A percentile compares a stretch with the other conserved stretches of the same genome.
Evolutionary conservation across 1,140 invertebrate species (phyloP).

Genomic region (Formica selysi): DNA sequence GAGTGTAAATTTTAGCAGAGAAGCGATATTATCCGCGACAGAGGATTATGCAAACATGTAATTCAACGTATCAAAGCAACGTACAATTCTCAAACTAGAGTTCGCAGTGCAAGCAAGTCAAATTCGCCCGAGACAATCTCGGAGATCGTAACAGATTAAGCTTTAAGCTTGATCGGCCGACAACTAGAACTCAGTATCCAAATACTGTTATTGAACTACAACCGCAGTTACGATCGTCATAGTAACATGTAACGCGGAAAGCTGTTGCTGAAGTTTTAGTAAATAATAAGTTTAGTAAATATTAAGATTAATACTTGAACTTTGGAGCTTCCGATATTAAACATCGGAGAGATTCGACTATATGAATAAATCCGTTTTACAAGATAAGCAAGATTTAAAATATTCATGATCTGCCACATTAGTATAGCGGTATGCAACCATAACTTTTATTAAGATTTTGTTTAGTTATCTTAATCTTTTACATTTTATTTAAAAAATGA

Average conservation of each 20-base stretch:
- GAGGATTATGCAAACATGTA: conserved; percentile 26
- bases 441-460: background rate
- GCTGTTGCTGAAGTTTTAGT: conserved; percentile 34
- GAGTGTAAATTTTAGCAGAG: background rate
- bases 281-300: conserved; percentile 35
- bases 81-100: background rate
- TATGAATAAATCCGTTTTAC: conserved; percentile 4
- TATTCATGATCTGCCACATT: background rate
- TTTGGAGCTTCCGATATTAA: background rate
- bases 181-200: conserved; percentile 37
- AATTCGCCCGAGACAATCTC: conserved; percentile 24
- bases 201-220: conserved; percentile 50
- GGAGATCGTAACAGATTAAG: conserved; percentile 29
- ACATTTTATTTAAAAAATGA: background rate
- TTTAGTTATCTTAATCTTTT: background rate
- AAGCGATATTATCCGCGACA: background rate
- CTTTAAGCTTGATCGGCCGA: conserved; percentile 45
- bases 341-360: background rate
- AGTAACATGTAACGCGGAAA: background rate
- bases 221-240: conserved; percentile 38
- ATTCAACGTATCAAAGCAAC: conserved; percentile 34
- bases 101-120: background rate
- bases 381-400: conserved; percentile 20
- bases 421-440: background rate
- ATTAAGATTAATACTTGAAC: conserved; percentile 28